Evolutionary conservation across 2,888 invertebrate species (phyloP).

Genomic region (Uloborus plumipes): DNA sequence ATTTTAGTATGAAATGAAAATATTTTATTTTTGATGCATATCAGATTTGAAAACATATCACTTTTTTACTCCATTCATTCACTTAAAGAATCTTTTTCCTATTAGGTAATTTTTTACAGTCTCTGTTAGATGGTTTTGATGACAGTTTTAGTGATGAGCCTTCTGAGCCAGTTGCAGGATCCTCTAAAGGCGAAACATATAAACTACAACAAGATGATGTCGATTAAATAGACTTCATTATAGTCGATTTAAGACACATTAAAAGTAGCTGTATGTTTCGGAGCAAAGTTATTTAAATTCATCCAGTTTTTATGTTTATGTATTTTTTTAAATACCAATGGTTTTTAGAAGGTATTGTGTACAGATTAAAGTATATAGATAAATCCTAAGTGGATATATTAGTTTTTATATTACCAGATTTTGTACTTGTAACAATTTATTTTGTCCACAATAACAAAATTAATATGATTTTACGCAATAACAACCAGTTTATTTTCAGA

Average conservation of each 20-base stretch:
- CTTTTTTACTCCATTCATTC: background rate
- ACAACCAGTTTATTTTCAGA: too few relatives aligned
- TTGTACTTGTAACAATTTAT: background rate
- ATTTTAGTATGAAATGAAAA: too few relatives aligned
- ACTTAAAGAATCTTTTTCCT: background rate
- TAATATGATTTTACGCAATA: too few relatives aligned
- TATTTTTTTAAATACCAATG: constrained; percentile 11
- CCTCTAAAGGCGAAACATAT: constrained; percentile 39
- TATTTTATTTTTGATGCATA: too few relatives aligned
- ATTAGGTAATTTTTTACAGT: constrained; percentile 57
- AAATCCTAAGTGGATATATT: constrained; percentile 20
- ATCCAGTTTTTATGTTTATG: background rate
- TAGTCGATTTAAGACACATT: background rate
- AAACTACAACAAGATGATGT: constrained; percentile 57
- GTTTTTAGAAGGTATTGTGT: constrained; percentile 5
- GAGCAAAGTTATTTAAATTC: constrained; percentile 17
- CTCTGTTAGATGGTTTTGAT: constrained; percentile 52
- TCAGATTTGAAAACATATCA: too few relatives aligned
- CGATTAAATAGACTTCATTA: constrained; percentile 33
- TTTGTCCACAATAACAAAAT: too few relatives aligned
- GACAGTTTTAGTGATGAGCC: constrained; percentile 49
- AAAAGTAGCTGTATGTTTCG: constrained; percentile 21
- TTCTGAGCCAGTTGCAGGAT: constrained; percentile 48
- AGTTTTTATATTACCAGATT: constrained; percentile 16
- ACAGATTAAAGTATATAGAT: constrained; percentile 7